Base-by-base conservation (phyloP, 2,113 vertebrate genomes). In the Labeo rohita region DNA sequence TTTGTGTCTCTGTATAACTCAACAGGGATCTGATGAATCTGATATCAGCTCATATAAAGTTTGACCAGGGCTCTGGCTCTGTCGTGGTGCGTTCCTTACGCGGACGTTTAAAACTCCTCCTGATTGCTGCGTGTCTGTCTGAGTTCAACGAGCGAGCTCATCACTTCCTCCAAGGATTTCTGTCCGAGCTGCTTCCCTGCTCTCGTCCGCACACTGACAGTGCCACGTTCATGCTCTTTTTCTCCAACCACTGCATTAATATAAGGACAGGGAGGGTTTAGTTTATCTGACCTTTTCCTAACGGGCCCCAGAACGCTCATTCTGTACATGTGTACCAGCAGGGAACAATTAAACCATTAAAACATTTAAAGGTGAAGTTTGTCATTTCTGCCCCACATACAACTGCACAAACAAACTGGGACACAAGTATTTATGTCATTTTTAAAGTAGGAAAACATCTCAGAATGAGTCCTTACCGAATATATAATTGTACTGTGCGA, bases 401-500 rank as follows among this genome's bases (percentile, higher is more conserved):
- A 76, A 34, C n/a, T 15, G 9, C 47, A 76, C 23, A 54, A 1
- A 77, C 39, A 21, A 21, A 56, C 66, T 66, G 12, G 12, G 34
- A 36, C 15, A 8, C 8, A 8, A 70, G 34, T 8, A 70, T 43
- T 18, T 43, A 34, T 18, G 34, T 70, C 50, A 15, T n/a, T 28
- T 28, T 28, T 28, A 28, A 28, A 28, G 28, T 28, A 28, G 28
- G 8, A 59, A 16, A 28, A 34, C 23, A 52, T 21, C 43, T 21
- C 18, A 50, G 9, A 86, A 34, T 18, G 4, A 23, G 21, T 84
- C 66, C 90, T 94, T 90, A 98, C 97, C 96, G 84, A 99, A 95
- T 91, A 97, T 97, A 93, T 97, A 98, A 93, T 98, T 98, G 93
- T 97, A 98, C 86, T 96, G 96, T 47, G 94, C 89, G 21, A 98